Base-by-base conservation (phyloP, 2,888 invertebrate genomes). In the Dicyrtomina minuta region DNA sequence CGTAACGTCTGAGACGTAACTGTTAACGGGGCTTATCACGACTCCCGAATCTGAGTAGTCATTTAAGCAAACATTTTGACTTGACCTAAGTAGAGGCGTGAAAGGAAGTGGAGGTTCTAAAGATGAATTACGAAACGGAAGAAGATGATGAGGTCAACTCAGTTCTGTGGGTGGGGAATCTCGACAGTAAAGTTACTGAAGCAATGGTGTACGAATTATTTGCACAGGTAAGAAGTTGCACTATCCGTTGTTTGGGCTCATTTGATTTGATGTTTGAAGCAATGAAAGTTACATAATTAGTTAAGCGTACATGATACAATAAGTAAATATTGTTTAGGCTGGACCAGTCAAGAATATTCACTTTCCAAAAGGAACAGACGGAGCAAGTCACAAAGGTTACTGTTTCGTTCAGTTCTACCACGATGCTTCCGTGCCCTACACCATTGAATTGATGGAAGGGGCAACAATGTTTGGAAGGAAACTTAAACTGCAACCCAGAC, bases 311-410 rank as follows among this genome's bases (percentile, higher is more conserved):
- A 51, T 10, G n/a, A 58, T 33, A 27, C n/a, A 27, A 12, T 66
- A n/a, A 20, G 12, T 60, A 24, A 20, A 6, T 44, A 39, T 33
- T 51, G 43, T 69, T 66, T 66, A 78, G 78, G 75, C 75, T 72
- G 78, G 78, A 74, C 78, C 78, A 72, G 77, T 78, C 66, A 74
- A 74, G 71, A 74, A 73, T 71, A 75, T 78, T 69, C 75, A 74
- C 67, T 75, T 78, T 66, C 78, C 78, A 22, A 78, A 78, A 68
- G 77, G 74, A 53, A 61, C 70, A 26, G 78, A 78, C 72, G 78
- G n/a, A n/a, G n/a, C n/a, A n/a, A n/a, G n/a, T n/a, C n/a, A n/a
- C n/a, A n/a, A n/a, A n/a, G n/a, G n/a, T 41, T 78, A 78, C 53
- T 77, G 76, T 56, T 75, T 73, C 61, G 72, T 75, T 49, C 74